A percentile compares a stretch with the other conserved stretches of the same genome.
phyloP scores from a whole-genome alignment of 2,888 invertebrate species.

The Lithodes maja region DNA sequence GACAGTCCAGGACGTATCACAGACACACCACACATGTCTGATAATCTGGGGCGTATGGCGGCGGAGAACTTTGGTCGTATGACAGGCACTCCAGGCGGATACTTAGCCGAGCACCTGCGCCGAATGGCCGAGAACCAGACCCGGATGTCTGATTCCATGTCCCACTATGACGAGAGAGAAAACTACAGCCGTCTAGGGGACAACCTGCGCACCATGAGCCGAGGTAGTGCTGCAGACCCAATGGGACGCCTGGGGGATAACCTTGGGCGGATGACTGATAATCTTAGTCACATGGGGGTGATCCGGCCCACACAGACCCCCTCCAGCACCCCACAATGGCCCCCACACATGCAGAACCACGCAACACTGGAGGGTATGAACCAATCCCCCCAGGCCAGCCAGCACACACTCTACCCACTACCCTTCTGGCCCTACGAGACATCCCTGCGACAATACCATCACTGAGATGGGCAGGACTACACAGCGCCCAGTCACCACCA shows the following conservation, averaged over 20 bases:
- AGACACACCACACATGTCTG: constrained; percentile 69
- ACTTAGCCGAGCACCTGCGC: constrained; percentile 68
- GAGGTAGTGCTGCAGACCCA: constrained; percentile 66
- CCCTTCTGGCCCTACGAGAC: constrained; percentile 71
- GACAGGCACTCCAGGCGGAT: constrained; percentile 68
- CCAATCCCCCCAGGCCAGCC: constrained; percentile 67
- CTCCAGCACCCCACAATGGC: constrained; percentile 71
- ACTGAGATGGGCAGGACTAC: constrained; percentile 37
- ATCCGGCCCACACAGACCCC: constrained; percentile 69
- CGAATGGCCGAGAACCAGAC: constrained; percentile 70
- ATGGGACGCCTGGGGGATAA: constrained; percentile 70
- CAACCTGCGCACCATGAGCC: constrained; percentile 68
- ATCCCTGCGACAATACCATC: constrained; percentile 68
- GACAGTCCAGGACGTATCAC: constrained; percentile 68
- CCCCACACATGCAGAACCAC: constrained; percentile 71
- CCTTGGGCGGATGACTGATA: constrained; percentile 68
- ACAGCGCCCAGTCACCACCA: too few species aligned
- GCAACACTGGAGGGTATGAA: constrained; percentile 69
- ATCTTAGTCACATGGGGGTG: constrained; percentile 70
- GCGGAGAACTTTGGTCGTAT: constrained; percentile 70
- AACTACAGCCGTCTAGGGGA: constrained; percentile 69
- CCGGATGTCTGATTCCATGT: constrained; percentile 68
- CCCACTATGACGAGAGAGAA: constrained; percentile 69
- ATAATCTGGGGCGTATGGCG: constrained; percentile 68
- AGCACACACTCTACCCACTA: constrained; percentile 69